Base-by-base conservation (phyloP, 2,797 vertebrate genomes). In the Microctenopoma stevenorrisi region DNA sequence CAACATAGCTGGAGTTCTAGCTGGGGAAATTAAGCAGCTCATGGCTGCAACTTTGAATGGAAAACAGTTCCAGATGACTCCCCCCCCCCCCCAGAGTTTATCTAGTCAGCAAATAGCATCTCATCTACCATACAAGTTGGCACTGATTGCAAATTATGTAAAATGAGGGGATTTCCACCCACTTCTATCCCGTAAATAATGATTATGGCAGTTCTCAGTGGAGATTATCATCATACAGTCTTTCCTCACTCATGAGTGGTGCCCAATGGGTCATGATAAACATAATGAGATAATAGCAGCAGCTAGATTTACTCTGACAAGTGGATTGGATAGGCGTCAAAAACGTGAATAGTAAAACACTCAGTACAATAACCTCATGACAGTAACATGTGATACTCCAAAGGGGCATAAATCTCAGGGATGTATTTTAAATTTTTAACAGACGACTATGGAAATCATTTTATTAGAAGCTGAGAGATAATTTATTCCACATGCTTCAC, bases 61-160 rank as follows among this genome's bases (percentile, higher is more conserved):
- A 72, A 83, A 91, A 88, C 67, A 77, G 76, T 81, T 85, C 83
- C 85, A 87, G 84, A 89, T 88, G 83, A 84, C 78, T 54, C 58
- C 64, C 68, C 38, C 68, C 69, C 37, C 53, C 37, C 64, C 37
- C 83, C 68, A 40, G 59, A 81, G 78, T 84, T 86, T 76, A 87
- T 87, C 74, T 71, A 59, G 74, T 86, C 80, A 84, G 88, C 79
- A 78, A 72, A 86, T 59, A 70, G 46, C 46, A 67, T 75, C 65
- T 62, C 35, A 15, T 50, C 51, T 49, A 65, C 16, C 59, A 66
- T 38, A 64, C 56, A 74, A 81, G 57, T 76, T 86, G 78, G 78
- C 74, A 71, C 30, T 0, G 37, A 73, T 51, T 64, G 54, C 46
- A 73, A 82, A 86, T 81, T 10, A 52, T 63, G 63, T 40, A 54